A percentile compares a stretch with the other conserved stretches of the same genome.
These are phyloP conservation scores for Heteromormyrus szaboi DNA, from an alignment of 2,797 vertebrate species.

Conservation along the genomic window DNA sequence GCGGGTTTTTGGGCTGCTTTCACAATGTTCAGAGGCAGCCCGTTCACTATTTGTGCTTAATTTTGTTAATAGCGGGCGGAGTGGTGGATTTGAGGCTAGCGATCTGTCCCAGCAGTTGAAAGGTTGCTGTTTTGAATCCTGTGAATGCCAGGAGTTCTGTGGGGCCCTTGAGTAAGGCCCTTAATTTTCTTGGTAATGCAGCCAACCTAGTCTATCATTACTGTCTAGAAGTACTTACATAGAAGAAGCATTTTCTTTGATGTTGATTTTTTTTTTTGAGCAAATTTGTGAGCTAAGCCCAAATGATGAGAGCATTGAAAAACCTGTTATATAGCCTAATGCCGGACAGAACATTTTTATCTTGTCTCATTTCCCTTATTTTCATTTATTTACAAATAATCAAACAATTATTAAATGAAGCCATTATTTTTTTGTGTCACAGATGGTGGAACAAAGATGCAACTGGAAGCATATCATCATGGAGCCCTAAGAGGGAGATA, in stretches of 20 bases:
- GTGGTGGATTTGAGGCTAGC: no score
- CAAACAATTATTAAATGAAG: neutral
- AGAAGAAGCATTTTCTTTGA: neutral
- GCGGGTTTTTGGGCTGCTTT: neutral
- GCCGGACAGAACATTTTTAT: constrained; percentile 6
- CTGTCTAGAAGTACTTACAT: neutral
- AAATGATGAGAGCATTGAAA: neutral
- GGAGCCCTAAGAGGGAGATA: constrained; percentile 37
- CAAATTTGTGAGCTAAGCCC: neutral
- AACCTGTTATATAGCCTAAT: neutral
- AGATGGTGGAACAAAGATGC: constrained; percentile 18
- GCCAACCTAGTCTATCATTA: neutral
- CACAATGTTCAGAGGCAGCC: neutral
- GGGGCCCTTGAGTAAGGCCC: no score
- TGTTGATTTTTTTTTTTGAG: neutral
- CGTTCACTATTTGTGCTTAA: no score
- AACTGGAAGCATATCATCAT: constrained; percentile 9
- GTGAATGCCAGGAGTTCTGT: no score
- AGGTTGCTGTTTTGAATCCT: no score
- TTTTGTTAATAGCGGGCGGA: no score
- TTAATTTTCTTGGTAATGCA: neutral
- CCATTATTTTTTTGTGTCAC: constrained; percentile 20
- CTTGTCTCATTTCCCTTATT: neutral
- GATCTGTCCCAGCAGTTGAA: no score
- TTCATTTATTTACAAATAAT: neutral